A percentile compares a stretch with the other conserved stretches of the same genome.
phyloP scores from a whole-genome alignment of 2,113 vertebrate genomes.

The Syngnathoides biaculeatus region DNA sequence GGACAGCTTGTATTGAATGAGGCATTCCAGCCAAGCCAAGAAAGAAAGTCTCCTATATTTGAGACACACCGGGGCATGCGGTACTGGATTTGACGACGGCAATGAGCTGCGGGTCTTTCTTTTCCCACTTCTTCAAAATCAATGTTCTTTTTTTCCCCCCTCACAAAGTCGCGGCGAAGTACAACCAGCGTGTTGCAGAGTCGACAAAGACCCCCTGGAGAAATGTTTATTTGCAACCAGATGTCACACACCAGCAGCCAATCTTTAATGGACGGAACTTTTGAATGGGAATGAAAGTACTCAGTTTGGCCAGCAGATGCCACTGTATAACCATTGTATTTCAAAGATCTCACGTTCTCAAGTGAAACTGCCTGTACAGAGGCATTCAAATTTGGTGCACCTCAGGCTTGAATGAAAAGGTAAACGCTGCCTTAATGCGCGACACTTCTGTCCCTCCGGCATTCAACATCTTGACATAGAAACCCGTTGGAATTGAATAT shows the following conservation, averaged over 20 bases:
- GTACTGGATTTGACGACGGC: slow-evolving; percentile 18
- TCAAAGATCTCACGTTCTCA: not conserved
- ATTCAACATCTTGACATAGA: slow-evolving; percentile 27
- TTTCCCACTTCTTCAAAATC: not conserved
- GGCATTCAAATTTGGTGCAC: slow-evolving; percentile 19
- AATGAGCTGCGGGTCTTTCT: slow-evolving; percentile 6
- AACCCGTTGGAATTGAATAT: not conserved
- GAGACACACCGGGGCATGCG: slow-evolving; percentile 47
- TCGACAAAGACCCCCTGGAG: slow-evolving; percentile 23
- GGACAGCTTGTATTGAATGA: slow-evolving; percentile 50
- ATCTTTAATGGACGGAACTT: slow-evolving; percentile 8
- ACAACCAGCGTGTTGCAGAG: slow-evolving; percentile 27
- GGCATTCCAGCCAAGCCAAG: slow-evolving; percentile 35
- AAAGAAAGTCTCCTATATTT: slow-evolving; percentile 41
- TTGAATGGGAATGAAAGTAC: slow-evolving; percentile 3
- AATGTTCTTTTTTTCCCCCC: slow-evolving; percentile 6
- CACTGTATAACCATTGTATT: slow-evolving; percentile 60
- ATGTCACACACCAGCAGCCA: slow-evolving; percentile 33
- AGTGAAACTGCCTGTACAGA: slow-evolving; percentile 14
- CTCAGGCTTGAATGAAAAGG: slow-evolving; percentile 44
- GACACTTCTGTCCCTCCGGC: slow-evolving; percentile 6
- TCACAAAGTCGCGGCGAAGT: slow-evolving; percentile 18
- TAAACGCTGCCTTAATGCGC: slow-evolving; percentile 24
- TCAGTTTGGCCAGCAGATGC: slow-evolving; percentile 64
- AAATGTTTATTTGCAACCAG: slow-evolving; percentile 39